Conservation (phyloP, 1,140 invertebrate species). For the Steinernema khuongi region DNA sequence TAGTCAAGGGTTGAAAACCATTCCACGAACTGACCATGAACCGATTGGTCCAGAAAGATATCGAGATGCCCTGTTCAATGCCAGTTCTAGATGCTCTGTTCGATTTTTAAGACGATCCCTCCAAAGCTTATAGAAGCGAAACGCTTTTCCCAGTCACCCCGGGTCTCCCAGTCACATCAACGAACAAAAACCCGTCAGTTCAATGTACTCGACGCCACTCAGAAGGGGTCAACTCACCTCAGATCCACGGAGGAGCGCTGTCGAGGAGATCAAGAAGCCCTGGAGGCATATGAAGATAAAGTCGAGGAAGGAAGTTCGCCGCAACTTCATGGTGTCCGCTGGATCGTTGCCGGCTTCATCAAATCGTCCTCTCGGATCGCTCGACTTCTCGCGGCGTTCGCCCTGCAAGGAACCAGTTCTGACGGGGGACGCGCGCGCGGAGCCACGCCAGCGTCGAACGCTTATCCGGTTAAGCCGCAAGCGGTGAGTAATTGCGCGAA, state of each 20-base stretch:
- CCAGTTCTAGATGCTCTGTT: no score
- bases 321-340: background rate
- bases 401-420: background rate
- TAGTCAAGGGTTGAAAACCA: no score
- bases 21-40: no score
- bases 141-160: no score
- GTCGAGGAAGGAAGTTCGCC: background rate
- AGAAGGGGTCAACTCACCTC: background rate
- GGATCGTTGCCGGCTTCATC: slow-evolving; percentile 14
- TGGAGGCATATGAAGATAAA: slow-evolving; percentile 2
- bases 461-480: slow-evolving; percentile 5
- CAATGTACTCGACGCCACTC: no score
- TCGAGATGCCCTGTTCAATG: no score
- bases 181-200: no score
- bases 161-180: no score
- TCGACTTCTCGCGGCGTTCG: background rate
- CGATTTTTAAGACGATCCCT: no score
- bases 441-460: background rate
- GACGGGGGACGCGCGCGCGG: no score
- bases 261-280: background rate
- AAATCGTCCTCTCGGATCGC: background rate
- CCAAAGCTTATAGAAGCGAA: no score
- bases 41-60: no score
- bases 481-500: background rate
- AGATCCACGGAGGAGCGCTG: background rate